Evolutionary conservation across 2,888 invertebrate species (phyloP), one percentile per base, ranked within the genome.

Genomic region (Nemoura dubitans): DNA sequence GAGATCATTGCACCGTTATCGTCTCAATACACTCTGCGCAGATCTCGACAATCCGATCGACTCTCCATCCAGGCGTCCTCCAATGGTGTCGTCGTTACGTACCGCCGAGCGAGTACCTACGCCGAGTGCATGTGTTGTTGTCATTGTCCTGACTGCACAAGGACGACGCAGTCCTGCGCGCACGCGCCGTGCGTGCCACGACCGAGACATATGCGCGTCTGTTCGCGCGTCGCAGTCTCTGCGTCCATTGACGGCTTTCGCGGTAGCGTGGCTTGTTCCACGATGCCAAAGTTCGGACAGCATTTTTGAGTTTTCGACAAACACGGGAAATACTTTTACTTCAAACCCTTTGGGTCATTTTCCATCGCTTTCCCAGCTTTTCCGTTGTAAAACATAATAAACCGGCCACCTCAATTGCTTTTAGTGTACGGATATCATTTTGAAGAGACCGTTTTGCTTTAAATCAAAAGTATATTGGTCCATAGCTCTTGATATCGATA

Each of bases 1-100:
- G 78, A 78, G 78, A 78, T 78, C 78, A 78, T 78, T 78, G 78
- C 78, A 78, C 78, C 28, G 78, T 78, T 78, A 28, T 28, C 78
- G 78, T 78, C 78, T 27, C 21, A 36, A 36, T n/a, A n/a, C 36
- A 36, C 36, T 36, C 59, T 21, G 59, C 14, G 14, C 59, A 21
- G 14, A 59, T 59, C 59, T 7, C 59, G 59, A 14, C 10, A 59
- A 7, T 2, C 21, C 59, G 59, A 59, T 59, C 59, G 59, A 59
- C 3, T 36, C 36, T 36, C 36, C 36, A 59, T 59, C 59, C 21
- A 59, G 3, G 6, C 59, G 14, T 14, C 59, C 2, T 21, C 14
- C 59, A 10, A 59, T 21, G 16, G 21, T 14, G 21, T 59, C 21
- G 16, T 59, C 21, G 59, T 1, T 21, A 21, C 59, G 2, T 3